Conservation (phyloP, 1,140 invertebrate genomes). For the Cylas formicarius region DNA sequence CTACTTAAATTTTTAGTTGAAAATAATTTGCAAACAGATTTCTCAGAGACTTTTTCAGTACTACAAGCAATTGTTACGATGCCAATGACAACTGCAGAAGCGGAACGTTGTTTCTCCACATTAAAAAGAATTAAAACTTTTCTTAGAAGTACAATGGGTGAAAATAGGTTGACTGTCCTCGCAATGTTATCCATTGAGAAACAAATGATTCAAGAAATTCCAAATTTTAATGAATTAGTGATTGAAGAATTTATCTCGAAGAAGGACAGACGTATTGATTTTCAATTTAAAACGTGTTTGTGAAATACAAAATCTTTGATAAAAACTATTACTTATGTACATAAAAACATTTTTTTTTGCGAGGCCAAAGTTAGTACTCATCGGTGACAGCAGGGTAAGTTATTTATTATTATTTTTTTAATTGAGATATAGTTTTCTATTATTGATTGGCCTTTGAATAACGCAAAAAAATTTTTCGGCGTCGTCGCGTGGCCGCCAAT, state of each 20-base stretch:
- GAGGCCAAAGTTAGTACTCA: too few species aligned
- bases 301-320: too few species aligned
- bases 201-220: constrained; percentile 19
- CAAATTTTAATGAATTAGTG: constrained; percentile 31
- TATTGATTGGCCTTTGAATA: too few species aligned
- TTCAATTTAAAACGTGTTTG: constrained; percentile 16
- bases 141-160: constrained; percentile 27
- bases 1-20: constrained; percentile 20
- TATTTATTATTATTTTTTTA: too few species aligned
- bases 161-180: constrained; percentile 30
- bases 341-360: too few species aligned
- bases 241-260: constrained; percentile 25
- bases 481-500: too few species aligned
- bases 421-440: too few species aligned
- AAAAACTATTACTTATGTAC: too few species aligned
- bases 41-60: constrained; percentile 25
- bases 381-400: too few species aligned
- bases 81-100: constrained; percentile 31
- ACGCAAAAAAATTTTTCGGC: too few species aligned
- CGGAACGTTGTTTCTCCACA: constrained; percentile 35
- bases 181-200: constrained; percentile 28
- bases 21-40: constrained; percentile 22
- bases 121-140: constrained; percentile 38
- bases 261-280: constrained; percentile 20
- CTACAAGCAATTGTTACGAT: constrained; percentile 27